A percentile compares a stretch with the other conserved stretches of the same genome.
These are phyloP conservation scores for Poecilia wingei DNA, from an alignment of 2,797 vertebrate genomes.

Conservation along the genomic window DNA sequence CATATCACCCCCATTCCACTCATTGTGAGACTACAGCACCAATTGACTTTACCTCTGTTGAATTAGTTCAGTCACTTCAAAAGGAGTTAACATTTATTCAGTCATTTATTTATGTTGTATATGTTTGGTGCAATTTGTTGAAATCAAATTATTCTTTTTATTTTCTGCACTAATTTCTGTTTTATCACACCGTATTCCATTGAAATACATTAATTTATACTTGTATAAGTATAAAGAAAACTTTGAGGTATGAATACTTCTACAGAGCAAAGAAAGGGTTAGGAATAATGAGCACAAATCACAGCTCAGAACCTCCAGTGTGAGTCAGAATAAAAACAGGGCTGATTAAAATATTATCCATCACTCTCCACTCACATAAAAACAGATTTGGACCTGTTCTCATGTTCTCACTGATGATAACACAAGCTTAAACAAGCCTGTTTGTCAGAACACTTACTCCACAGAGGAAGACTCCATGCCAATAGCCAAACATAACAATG, in stretches of 20 bases:
- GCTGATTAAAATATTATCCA: neutral
- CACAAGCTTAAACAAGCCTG: slow-evolving; percentile 5
- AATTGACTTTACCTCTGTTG: no score
- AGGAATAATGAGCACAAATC: neutral
- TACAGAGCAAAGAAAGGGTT: neutral
- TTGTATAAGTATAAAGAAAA: no score
- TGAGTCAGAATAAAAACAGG: neutral
- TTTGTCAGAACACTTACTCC: neutral
- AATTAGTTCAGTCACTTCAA: no score
- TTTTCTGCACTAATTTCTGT: neutral
- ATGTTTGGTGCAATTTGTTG: no score
- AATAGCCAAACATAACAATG: neutral
- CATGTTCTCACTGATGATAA: neutral
- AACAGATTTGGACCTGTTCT: slow-evolving; percentile 15
- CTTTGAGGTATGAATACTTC: neutral
- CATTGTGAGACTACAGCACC: no score
- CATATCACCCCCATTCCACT: no score
- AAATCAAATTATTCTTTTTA: no score
- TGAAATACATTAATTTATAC: neutral
- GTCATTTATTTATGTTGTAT: no score
- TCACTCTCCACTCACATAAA: neutral
- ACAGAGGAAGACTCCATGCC: neutral
- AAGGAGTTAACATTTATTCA: no score
- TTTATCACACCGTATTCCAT: neutral
- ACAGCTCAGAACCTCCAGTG: neutral